Evolutionary conservation across 2,113 vertebrate genomes (phyloP), one percentile per base, ranked within the genome.

Genomic region (Pelodiscus sinensis): DNA sequence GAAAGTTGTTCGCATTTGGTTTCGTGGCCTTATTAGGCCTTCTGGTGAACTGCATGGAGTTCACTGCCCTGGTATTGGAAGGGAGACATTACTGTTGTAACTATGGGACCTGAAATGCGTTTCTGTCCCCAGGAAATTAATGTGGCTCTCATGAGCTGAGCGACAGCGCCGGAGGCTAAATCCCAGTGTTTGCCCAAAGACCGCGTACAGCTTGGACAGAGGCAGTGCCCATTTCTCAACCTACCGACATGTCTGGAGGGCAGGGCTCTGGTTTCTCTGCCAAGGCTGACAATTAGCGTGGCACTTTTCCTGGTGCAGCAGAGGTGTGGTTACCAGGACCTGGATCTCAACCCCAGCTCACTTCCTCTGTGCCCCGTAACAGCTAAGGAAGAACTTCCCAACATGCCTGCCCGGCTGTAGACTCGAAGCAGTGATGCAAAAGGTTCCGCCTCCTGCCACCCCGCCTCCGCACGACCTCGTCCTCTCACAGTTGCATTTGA

Each of bases 211-310:
- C 65, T n/a, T 71, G n/a, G 31, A 50, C 4, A 44, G 22, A 2
- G 10, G 29, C 25, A 60, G 2, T 11, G 3, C 18, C 3, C 24
- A 2, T 0, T 0, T 35, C 1, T 15, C 10, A 4, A 1, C 0
- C 18, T 85, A 55, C 4, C 0, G 0, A 52, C 78, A 2, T 92
- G 7, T 29, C 2, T 55, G 44, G 44, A 44, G 4, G 44, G 44
- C 44, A 44, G 44, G 44, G 44, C 44, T 44, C 44, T 55, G 55
- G 55, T 18, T 55, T 8, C 22, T 82, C 38, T 78, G 29, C 62
- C 4, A 31, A 1, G 0, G 0, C 22, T 44, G 22, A 35, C 35
- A 75, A 24, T 24, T 38, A 44, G 21, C 16, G 18, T 6, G 5
- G 44, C 44, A 44, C 44, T 44, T 44, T 44, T 44, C 44, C 44